These are phyloP conservation scores for Paracentrotus lividus DNA, from an alignment of 53 echinoderm and acorn worm species.

Conservation along the genomic window DNA sequence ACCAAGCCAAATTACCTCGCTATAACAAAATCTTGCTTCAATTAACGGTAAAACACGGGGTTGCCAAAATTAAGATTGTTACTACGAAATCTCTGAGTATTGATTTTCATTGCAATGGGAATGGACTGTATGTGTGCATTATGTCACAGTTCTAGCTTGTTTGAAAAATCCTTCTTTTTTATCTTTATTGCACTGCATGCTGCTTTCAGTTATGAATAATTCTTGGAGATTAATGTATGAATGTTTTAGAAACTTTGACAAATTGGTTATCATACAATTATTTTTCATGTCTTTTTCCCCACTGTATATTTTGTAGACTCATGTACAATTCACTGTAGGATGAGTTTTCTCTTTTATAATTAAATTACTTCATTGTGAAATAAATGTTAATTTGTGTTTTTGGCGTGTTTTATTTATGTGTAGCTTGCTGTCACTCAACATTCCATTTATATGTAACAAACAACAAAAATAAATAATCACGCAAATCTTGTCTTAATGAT, in stretches of 20 bases:
- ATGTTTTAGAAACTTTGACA: neutral
- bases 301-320: slow-evolving; percentile 22
- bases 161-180: too few species aligned
- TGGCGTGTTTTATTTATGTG: neutral
- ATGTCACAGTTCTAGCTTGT: too few species aligned
- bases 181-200: neutral
- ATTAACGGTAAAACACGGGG: too few species aligned
- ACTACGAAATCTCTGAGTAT: too few species aligned
- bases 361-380: slow-evolving; percentile 20
- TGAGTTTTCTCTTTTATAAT: slow-evolving; percentile 4
- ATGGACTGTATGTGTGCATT: too few species aligned
- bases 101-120: too few species aligned
- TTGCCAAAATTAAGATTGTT: too few species aligned
- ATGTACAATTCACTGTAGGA: neutral
- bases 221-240: neutral
- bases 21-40: too few species aligned
- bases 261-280: neutral
- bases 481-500: neutral
- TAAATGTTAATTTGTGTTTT: neutral
- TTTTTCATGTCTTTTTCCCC: neutral
- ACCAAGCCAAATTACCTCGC: too few species aligned
- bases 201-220: neutral
- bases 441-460: neutral
- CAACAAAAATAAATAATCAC: neutral
- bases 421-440: neutral